phyloP scores from a whole-genome alignment of 2,797 vertebrate species.

The Neopelma chrysocephalum region DNA sequence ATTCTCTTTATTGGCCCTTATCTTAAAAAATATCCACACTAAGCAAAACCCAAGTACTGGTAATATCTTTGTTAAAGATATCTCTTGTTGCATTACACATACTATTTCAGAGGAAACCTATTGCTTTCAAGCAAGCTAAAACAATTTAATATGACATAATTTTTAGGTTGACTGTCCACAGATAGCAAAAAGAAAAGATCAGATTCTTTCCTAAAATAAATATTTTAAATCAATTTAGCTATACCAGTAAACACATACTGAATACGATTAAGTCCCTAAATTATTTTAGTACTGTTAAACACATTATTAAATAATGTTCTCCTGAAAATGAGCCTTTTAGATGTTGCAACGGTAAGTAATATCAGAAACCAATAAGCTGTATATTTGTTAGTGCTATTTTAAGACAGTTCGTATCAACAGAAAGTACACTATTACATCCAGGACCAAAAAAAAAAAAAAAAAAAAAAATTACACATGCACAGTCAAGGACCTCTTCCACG shows the following conservation, averaged over 20 bases:
- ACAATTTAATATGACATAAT: background rate
- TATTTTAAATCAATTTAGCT: background rate
- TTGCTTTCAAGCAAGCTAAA: background rate
- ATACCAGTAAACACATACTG: background rate
- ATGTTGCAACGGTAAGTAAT: background rate
- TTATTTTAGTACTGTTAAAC: background rate
- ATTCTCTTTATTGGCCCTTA: background rate
- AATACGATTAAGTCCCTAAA: background rate
- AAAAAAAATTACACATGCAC: background rate
- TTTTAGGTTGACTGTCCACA: background rate
- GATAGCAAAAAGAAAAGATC: background rate
- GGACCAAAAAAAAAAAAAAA: background rate
- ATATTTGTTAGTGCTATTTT: background rate
- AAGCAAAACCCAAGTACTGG: background rate
- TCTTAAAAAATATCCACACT: background rate
- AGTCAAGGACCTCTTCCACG: background rate
- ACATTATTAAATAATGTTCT: background rate
- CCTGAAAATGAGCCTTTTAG: background rate
- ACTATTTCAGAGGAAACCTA: background rate
- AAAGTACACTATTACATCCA: background rate
- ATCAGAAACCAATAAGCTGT: background rate
- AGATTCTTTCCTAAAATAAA: background rate
- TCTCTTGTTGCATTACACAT: background rate
- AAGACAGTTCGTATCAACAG: background rate
- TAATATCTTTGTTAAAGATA: background rate